phyloP scores from a whole-genome alignment of 2,888 invertebrate species.

The Chrysolina haemoptera region DNA sequence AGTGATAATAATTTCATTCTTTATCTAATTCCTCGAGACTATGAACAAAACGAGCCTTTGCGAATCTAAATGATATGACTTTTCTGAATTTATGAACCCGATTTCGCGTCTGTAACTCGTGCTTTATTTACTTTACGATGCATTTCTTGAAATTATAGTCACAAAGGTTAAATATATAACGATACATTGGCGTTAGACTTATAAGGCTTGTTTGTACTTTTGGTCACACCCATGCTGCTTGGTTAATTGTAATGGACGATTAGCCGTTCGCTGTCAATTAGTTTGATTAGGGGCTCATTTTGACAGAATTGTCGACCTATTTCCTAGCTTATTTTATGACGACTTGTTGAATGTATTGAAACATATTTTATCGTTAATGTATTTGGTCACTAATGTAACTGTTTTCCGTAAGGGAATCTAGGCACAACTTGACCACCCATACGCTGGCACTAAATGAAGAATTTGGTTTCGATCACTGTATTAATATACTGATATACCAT shows the following conservation, averaged over 20 bases:
- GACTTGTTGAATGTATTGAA: not conserved
- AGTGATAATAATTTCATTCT: not conserved
- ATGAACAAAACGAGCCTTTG: slow-evolving; percentile 35
- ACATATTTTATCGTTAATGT: not conserved
- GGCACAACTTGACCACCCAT: too few species aligned
- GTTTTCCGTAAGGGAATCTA: too few species aligned
- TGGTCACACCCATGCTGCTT: slow-evolving; percentile 47
- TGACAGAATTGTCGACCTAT: slow-evolving; percentile 6
- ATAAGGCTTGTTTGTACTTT: slow-evolving; percentile 45
- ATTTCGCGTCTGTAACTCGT: slow-evolving; percentile 45
- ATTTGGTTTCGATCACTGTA: too few species aligned
- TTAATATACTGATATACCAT: too few species aligned
- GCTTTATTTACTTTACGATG: slow-evolving; percentile 43
- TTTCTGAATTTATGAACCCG: slow-evolving; percentile 54
- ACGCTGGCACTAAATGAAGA: too few species aligned
- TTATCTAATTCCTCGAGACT: not conserved
- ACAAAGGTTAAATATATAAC: slow-evolving; percentile 38
- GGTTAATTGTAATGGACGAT: slow-evolving; percentile 47
- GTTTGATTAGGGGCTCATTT: slow-evolving; percentile 32
- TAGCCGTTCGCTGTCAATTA: slow-evolving; percentile 39
- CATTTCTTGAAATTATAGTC: slow-evolving; percentile 41
- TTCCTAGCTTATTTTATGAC: not conserved
- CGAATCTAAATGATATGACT: slow-evolving; percentile 57
- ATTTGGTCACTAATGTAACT: not conserved
- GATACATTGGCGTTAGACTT: slow-evolving; percentile 48